Evolutionary conservation across 1,140 invertebrate genomes (phyloP).

Genomic region (Ceratitis capitata): DNA sequence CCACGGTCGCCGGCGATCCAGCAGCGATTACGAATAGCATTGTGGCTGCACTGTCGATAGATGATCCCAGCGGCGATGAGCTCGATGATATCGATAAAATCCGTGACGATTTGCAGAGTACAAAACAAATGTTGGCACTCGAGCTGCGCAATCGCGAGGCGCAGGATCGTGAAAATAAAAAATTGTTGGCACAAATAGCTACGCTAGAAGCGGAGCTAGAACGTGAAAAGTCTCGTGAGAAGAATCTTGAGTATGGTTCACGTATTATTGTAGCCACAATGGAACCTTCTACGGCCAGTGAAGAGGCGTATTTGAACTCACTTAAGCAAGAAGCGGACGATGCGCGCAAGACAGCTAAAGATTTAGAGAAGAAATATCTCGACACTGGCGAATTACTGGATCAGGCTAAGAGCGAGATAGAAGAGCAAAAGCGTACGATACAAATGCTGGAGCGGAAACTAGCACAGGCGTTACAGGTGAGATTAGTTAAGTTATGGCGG

Average conservation of each 20-base stretch:
- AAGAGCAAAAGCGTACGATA: constrained; percentile 81
- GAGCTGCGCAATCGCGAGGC: constrained; percentile 88
- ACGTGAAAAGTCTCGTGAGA: constrained; percentile 71
- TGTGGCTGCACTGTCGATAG: constrained; percentile 56
- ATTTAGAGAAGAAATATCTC: constrained; percentile 81
- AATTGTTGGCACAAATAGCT: constrained; percentile 78
- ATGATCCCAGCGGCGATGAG: constrained; percentile 76
- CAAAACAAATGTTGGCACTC: constrained; percentile 87
- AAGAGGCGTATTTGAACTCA: constrained; percentile 71
- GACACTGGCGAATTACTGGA: constrained; percentile 79
- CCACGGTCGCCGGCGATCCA: constrained; percentile 56
- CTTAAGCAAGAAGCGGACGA: constrained; percentile 80
- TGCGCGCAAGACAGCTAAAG: constrained; percentile 79
- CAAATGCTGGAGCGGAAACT: constrained; percentile 77
- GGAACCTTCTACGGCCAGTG: constrained; percentile 61
- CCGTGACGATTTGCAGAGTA: constrained; percentile 89
- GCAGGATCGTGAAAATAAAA: constrained; percentile 85
- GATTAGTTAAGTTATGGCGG: too few relatives aligned
- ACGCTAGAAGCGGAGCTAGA: constrained; percentile 82
- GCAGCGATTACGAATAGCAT: constrained; percentile 48
- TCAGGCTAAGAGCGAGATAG: constrained; percentile 77
- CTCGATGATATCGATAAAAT: constrained; percentile 90
- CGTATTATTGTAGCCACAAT: constrained; percentile 61
- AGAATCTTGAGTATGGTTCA: constrained; percentile 70
- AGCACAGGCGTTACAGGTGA: constrained; percentile 70